Conservation (phyloP, 2,113 vertebrate species). For the Bubo bubo region DNA sequence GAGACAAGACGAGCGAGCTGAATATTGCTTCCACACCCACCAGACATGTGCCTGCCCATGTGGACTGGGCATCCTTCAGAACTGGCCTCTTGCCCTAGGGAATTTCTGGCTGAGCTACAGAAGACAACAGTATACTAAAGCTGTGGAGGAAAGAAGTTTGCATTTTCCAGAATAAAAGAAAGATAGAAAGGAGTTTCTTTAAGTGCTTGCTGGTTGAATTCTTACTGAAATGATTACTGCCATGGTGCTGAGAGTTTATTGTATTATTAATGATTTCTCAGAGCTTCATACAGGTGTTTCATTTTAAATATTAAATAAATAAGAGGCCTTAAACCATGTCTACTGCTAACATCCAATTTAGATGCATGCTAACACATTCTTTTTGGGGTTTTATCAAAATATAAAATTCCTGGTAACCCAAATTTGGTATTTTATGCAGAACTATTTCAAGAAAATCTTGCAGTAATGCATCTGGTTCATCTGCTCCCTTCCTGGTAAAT, state of each 20-base stretch:
- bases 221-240: neutral
- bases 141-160: neutral
- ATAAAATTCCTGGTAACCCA: neutral
- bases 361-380: neutral
- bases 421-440: neutral
- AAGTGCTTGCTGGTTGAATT: neutral
- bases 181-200: neutral
- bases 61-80: neutral
- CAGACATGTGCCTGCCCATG: neutral
- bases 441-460: slow-evolving; percentile 30
- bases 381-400: neutral
- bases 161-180: neutral
- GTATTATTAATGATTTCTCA: neutral
- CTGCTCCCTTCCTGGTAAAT: slow-evolving; percentile 35
- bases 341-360: neutral
- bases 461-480: slow-evolving; percentile 13
- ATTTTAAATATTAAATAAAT: slow-evolving; percentile 12
- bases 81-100: neutral
- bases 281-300: neutral
- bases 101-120: neutral
- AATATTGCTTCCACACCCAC: neutral
- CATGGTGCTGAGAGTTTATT: neutral
- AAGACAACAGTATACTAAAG: neutral
- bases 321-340: neutral
- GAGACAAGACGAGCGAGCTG: neutral